Evolutionary conservation across 2,113 vertebrate genomes (phyloP).

Genomic region (Tragelaphus imberbis): DNA sequence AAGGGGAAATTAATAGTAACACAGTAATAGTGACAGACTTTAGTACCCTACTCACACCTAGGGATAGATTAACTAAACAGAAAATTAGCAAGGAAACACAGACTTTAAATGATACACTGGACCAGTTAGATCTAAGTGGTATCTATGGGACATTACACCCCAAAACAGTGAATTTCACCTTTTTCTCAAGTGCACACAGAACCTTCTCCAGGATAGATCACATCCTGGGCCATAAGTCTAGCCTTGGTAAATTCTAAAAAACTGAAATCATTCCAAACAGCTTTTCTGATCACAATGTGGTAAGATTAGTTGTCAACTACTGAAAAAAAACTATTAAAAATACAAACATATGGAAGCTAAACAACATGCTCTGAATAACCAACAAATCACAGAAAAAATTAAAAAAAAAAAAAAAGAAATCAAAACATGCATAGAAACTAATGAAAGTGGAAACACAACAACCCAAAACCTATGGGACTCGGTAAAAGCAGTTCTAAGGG

Average conservation of each 20-base stretch:
- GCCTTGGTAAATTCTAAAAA: not conserved
- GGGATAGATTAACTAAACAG: not conserved
- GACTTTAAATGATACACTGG: not conserved
- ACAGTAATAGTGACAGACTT: not conserved
- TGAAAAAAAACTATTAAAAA: too few species aligned
- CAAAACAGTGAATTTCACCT: not conserved
- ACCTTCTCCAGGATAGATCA: not conserved
- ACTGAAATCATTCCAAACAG: not conserved
- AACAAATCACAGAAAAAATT: not conserved
- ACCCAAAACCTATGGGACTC: not conserved
- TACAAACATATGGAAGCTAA: not conserved
- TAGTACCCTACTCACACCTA: not conserved
- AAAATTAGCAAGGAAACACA: not conserved
- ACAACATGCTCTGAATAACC: not conserved
- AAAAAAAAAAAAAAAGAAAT: not conserved
- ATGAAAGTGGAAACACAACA: not conserved
- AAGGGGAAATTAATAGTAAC: not conserved
- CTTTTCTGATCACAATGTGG: not conserved
- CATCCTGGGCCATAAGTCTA: not conserved
- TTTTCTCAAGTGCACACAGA: not conserved
- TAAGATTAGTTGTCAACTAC: not conserved
- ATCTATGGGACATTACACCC: not conserved
- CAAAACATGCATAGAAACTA: not conserved
- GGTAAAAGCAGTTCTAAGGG: not conserved
- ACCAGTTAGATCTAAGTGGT: not conserved